Evolutionary conservation across 2,113 vertebrate species (phyloP), one percentile per base, ranked within the genome.

Genomic region (Trinectes maculatus): DNA sequence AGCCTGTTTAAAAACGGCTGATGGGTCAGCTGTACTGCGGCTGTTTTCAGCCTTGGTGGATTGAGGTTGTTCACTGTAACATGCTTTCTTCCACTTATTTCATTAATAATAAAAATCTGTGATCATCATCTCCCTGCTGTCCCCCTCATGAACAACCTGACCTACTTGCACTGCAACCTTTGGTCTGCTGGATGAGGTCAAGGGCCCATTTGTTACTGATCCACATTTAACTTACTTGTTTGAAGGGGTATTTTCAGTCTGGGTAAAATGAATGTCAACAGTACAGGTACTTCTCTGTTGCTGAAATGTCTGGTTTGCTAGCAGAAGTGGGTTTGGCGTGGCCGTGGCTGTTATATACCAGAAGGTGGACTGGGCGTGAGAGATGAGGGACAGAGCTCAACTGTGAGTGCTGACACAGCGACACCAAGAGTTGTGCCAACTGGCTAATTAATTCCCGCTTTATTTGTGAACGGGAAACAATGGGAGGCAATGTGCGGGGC

Each of bases 391-490:
- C 18, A 13, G 68, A 61, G 74, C 77, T 66, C 61, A 75, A 62
- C 74, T 26, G 81, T 43, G 74, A 82, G 71, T 66, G 18, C 58
- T 68, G 79, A 85, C 77, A 74, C 26, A 43, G 31, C 54, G 36
- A 72, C 78, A 65, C 80, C 63, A 25, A 26, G 55, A 80, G 65
- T 77, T 33, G 80, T 79, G 86, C 85, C 87, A 87, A 86, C 48
- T 51, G 71, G 77, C 85, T 88, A 85, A 90, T 90, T 90, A 88
- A 92, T 86, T 84, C 84, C 59, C 24, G 78, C 85, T 89, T 86
- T 85, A 87, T 85, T 87, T 78, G 84, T 65, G 83, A 79, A 56
- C 46, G 54, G 83, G 71, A 89, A 82, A 89, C 87, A 89, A 90
- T 88, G 85, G 75, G 84, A 57, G 64, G 84, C 37, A 22, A 85